Conservation (phyloP, 2,113 vertebrate species). For the Rhynchomys soricoides region DNA sequence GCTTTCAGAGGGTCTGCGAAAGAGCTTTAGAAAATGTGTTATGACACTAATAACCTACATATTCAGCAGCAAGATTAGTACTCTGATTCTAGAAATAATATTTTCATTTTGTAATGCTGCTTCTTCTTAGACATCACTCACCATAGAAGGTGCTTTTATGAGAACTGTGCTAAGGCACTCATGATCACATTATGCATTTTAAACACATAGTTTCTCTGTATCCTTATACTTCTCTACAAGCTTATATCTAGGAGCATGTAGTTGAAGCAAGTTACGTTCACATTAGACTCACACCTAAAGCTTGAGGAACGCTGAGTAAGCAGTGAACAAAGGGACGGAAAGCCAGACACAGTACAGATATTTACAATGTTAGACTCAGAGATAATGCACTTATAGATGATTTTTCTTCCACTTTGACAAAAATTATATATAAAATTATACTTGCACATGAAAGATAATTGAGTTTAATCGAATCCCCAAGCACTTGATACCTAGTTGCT, state of each 20-base stretch:
- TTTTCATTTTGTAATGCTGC: not conserved
- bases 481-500: not conserved
- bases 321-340: not conserved
- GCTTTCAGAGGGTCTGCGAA: not conserved
- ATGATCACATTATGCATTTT: not conserved
- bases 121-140: no score
- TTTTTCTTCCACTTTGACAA: not conserved
- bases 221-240: not conserved
- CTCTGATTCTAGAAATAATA: not conserved
- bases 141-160: not conserved
- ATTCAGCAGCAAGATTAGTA: not conserved
- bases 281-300: not conserved
- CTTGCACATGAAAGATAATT: not conserved
- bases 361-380: not conserved
- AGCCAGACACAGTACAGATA: not conserved
- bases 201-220: not conserved
- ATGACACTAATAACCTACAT: not conserved
- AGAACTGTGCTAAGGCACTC: not conserved
- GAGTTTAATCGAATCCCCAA: not conserved
- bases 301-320: not conserved
- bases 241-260: constrained; percentile 2
- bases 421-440: not conserved
- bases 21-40: not conserved
- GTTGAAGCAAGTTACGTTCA: not conserved
- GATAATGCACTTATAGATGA: not conserved